phyloP scores from a whole-genome alignment of 2,888 invertebrate species.

The Caenorhabditis sinica region DNA sequence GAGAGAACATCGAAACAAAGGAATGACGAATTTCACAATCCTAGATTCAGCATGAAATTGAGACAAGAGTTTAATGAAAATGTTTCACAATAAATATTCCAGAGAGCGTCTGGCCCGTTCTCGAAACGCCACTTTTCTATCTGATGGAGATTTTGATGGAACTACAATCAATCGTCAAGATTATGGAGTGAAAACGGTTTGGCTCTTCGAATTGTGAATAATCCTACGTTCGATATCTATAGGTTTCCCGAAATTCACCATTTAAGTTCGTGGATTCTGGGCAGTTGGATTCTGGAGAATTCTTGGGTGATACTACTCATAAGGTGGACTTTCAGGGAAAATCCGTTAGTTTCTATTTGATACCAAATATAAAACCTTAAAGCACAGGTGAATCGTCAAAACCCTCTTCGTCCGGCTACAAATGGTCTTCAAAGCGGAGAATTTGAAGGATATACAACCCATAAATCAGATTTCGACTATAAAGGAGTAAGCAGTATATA shows the following conservation, averaged over 20 bases:
- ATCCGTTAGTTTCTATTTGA: conserved; percentile 26
- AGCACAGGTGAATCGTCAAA: conserved; percentile 53
- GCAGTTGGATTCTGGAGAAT: conserved; percentile 43
- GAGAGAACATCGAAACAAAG: no score
- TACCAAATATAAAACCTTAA: background rate
- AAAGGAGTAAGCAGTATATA: conserved; percentile 55
- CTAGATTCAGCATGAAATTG: no score
- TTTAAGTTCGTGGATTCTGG: conserved; percentile 60
- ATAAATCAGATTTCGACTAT: conserved; percentile 68
- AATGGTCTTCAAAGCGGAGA: conserved; percentile 64
- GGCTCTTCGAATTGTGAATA: background rate
- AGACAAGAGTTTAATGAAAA: background rate
- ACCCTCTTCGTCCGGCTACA: conserved; percentile 55
- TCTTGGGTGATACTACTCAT: conserved; percentile 59
- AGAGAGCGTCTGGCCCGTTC: conserved; percentile 44
- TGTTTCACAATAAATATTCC: background rate
- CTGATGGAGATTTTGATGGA: conserved; percentile 67
- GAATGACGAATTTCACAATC: no score
- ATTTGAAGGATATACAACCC: conserved; percentile 71
- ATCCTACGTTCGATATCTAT: background rate
- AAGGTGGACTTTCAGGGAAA: conserved; percentile 57
- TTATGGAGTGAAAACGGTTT: conserved; percentile 55
- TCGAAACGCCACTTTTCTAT: conserved; percentile 42
- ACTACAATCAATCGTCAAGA: conserved; percentile 68
- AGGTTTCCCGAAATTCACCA: conserved; percentile 57